These are phyloP conservation scores for Platalea minor DNA, from an alignment of 2,797 vertebrate genomes.

Conservation along the genomic window DNA sequence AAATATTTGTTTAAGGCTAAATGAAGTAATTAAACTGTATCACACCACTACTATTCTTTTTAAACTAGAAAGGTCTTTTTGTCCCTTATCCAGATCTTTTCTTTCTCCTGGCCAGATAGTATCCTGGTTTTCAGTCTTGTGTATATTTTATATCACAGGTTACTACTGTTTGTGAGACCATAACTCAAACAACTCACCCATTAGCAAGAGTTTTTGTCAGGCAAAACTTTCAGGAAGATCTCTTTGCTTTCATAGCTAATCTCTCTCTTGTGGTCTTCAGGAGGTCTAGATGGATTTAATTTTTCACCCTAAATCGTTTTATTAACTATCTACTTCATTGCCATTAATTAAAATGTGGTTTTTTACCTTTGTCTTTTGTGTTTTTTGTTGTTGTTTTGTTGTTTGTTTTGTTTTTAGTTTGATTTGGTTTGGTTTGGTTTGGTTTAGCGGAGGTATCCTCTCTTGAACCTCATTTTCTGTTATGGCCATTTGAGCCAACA, in stretches of 20 bases:
- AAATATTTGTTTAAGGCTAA: background rate
- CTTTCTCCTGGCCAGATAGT: background rate
- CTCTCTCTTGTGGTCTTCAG: background rate
- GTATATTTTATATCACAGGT: background rate
- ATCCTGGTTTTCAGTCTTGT: background rate
- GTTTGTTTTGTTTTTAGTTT: background rate
- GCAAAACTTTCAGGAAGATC: background rate
- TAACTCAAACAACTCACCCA: background rate
- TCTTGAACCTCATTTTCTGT: background rate
- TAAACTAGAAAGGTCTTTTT: background rate
- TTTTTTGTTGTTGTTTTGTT: background rate
- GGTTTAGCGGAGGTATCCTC: fast-evolving
- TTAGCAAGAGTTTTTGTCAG: background rate
- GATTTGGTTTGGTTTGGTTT: fast-evolving
- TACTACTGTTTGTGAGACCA: background rate
- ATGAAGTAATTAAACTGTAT: background rate
- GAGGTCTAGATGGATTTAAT: background rate
- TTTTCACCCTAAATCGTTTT: background rate
- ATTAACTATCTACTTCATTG: background rate
- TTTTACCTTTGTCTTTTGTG: fast-evolving
- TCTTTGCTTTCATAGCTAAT: background rate
- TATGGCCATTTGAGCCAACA: background rate
- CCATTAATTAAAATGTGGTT: fast-evolving
- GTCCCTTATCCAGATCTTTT: background rate
- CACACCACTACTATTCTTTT: background rate